phyloP scores from a whole-genome alignment of 2,797 vertebrate species.

The Agapornis canus region DNA sequence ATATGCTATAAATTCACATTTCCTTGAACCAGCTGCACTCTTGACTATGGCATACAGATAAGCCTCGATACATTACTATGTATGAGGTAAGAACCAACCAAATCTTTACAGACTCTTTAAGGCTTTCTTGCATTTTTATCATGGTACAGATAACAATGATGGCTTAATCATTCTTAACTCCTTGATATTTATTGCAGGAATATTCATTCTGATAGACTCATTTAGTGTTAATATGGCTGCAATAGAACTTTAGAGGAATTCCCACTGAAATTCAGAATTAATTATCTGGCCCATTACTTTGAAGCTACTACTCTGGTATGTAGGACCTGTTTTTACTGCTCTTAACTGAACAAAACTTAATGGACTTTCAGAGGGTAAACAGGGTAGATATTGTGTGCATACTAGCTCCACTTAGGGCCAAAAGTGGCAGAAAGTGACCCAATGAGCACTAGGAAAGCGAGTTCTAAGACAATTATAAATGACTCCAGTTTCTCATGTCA shows the following conservation, averaged over 20 bases:
- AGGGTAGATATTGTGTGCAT: background rate
- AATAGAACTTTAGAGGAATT: slow-evolving; percentile 53
- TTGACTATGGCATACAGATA: background rate
- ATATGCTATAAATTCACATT: background rate
- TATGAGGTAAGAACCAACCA: background rate
- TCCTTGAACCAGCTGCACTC: background rate
- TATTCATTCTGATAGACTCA: slow-evolving; percentile 61
- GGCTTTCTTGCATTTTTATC: background rate
- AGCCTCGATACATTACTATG: background rate
- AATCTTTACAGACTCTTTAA: slow-evolving; percentile 17
- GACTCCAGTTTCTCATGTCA: background rate
- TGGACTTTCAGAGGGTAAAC: background rate
- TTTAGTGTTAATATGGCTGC: slow-evolving; percentile 56
- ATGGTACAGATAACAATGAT: slow-evolving; percentile 40
- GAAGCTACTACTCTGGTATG: slow-evolving; percentile 15
- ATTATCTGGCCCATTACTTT: slow-evolving; percentile 63
- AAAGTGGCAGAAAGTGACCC: background rate
- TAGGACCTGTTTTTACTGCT: background rate
- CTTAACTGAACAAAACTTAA: background rate
- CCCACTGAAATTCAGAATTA: slow-evolving; percentile 60
- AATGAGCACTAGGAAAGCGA: rapidly evolving
- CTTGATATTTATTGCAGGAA: slow-evolving; percentile 59
- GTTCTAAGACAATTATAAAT: background rate
- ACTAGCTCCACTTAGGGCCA: background rate
- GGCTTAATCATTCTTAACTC: slow-evolving; percentile 48